These are phyloP conservation scores for Nematostella vectensis DNA, from an alignment of 92 coral and sea anemone genomes.

Conservation along the genomic window DNA sequence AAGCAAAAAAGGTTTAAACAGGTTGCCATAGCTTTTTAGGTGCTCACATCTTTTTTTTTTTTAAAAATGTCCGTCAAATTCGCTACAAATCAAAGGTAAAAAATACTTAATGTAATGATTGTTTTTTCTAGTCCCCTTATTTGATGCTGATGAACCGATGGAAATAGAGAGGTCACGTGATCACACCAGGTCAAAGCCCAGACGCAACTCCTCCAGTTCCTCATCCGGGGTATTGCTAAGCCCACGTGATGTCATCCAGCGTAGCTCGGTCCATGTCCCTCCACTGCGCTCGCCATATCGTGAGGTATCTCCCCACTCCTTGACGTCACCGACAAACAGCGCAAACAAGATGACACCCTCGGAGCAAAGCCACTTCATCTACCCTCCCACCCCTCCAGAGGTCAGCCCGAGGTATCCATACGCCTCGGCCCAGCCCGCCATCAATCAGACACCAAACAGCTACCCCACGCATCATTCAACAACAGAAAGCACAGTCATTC, in stretches of 20 bases:
- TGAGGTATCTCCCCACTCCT: conserved; percentile 55
- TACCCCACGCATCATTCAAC: conserved; percentile 38
- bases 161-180: conserved; percentile 40
- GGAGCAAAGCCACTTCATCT: conserved; percentile 76
- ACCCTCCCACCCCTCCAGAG: conserved; percentile 80
- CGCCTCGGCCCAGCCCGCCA: conserved; percentile 33
- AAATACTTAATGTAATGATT: no score
- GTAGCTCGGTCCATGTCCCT: conserved; percentile 27
- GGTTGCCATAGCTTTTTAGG: no score
- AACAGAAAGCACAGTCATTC: conserved; percentile 28
- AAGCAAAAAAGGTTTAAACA: no score
- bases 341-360: conserved; percentile 52
- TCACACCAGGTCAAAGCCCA: conserved; percentile 24
- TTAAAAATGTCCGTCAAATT: no score
- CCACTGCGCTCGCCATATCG: conserved; percentile 47
- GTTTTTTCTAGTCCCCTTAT: conserved; percentile 11
- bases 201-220: conserved; percentile 56
- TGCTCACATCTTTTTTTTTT: no score
- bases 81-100: no score
- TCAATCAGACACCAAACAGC: conserved; percentile 42
- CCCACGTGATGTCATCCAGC: conserved; percentile 42
- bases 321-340: conserved; percentile 55
- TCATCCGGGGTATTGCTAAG: conserved; percentile 49
- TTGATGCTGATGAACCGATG: conserved; percentile 48
- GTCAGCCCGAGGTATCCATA: conserved; percentile 71